Base-by-base conservation (phyloP, 2,113 vertebrate genomes). In the Calidris pugnax region DNA sequence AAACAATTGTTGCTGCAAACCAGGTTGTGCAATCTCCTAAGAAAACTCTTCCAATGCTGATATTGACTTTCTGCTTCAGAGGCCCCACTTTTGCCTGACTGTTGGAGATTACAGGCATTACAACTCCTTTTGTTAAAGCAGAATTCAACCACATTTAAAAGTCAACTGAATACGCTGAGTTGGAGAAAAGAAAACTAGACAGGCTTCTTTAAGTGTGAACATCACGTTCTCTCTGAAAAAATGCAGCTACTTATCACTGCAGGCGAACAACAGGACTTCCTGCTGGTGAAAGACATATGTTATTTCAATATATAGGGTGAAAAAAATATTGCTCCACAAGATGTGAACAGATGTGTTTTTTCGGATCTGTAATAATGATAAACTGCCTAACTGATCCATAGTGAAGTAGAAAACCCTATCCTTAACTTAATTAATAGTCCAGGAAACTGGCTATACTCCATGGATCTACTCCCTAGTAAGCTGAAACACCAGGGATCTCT, bases 331-430 rank as follows among this genome's bases (percentile, higher is more conserved):
- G 15, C 14, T 85, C 18, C 18, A 62, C 0, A 9, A 85, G 59
- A 87, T 51, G 32, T 18, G 30, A 66, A 66, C 47, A 95, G 82
- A 60, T 67, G 33, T 69, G 22, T 0, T 4, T 51, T 62, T 90
- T 74, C 41, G 26, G 24, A 81, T 69, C 21, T 89, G 19, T 55
- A 51, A 68, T 39, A 91, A 74, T 91, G 71, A 56, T 60, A 71
- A 89, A 74, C 59, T 85, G 63, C 94, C 43, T 91, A 86, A 79
- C 57, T 93, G 75, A 95, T 57, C 30, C 55, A 45, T 20, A 80
- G 16, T 51, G 63, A 96, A 96, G 84, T 8, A 93, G 87, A 89
- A 89, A 94, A 86, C 60, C 71, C 56, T 77, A 50, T 30, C 28
- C n/a, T 86, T 62, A 37, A 48, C 15, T 92, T 86, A 87, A 77